These are phyloP conservation scores for Cosmia trapezina DNA, from an alignment of 2,888 invertebrate genomes.

Conservation along the genomic window DNA sequence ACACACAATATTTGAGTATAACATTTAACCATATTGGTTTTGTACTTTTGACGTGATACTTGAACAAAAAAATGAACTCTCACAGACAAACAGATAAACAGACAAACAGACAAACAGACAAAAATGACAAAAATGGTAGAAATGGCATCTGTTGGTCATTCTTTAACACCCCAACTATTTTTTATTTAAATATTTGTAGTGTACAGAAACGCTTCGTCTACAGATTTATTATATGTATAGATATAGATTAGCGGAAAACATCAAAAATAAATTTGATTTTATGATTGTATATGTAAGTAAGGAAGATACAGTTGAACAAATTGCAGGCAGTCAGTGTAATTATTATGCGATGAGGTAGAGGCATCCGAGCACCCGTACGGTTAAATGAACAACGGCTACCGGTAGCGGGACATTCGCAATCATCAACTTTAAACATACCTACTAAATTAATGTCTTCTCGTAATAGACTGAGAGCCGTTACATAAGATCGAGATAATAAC, in stretches of 20 bases:
- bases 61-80: too few species aligned
- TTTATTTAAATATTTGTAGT: too few species aligned
- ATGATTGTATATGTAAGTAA: constrained; percentile 52
- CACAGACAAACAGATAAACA: too few species aligned
- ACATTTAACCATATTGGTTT: too few species aligned
- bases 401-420: constrained; percentile 77
- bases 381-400: constrained; percentile 76
- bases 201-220: too few species aligned
- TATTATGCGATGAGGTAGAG: constrained; percentile 77
- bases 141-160: too few species aligned
- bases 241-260: constrained; percentile 9
- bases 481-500: constrained; percentile 59
- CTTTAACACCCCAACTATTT: too few species aligned
- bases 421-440: constrained; percentile 66
- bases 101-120: too few species aligned
- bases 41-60: too few species aligned
- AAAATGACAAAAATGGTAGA: too few species aligned
- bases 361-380: constrained; percentile 68
- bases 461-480: constrained; percentile 70
- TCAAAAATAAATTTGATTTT: constrained; percentile 50
- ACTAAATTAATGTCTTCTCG: constrained; percentile 73
- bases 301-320: constrained; percentile 71
- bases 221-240: too few species aligned
- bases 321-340: constrained; percentile 75
- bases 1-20: too few species aligned